Evolutionary conservation across 2,888 invertebrate genomes (phyloP).

Genomic region (Parascotia fuliginaria): DNA sequence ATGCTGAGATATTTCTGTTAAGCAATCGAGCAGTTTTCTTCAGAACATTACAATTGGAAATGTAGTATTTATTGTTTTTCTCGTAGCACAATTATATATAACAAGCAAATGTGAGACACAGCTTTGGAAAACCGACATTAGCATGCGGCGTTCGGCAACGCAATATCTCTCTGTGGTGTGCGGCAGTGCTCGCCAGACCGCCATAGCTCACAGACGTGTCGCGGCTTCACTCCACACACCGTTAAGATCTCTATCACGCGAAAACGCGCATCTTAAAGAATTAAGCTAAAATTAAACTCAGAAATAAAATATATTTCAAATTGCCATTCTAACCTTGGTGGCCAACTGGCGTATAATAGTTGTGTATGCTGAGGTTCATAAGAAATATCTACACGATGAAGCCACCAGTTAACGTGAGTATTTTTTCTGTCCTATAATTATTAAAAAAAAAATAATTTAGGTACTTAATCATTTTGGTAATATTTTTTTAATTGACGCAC

Average conservation of each 20-base stretch:
- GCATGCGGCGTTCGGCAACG: slow-evolving; percentile 33
- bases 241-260: slow-evolving; percentile 54
- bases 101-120: not conserved
- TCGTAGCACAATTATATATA: not conserved
- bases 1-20: too few relatives aligned
- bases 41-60: too few relatives aligned
- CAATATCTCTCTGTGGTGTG: slow-evolving; percentile 33
- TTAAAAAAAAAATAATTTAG: not conserved
- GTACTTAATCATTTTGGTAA: too few relatives aligned
- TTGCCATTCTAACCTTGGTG: not conserved
- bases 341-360: slow-evolving; percentile 1
- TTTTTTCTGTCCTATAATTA: not conserved
- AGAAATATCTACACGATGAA: slow-evolving; percentile 76
- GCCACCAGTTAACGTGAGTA: slow-evolving; percentile 78
- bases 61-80: not conserved
- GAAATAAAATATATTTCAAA: not conserved
- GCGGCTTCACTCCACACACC: slow-evolving; percentile 58
- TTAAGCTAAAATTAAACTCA: slow-evolving; percentile 6
- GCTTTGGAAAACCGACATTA: slow-evolving; percentile 34
- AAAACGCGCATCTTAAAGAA: slow-evolving; percentile 23
- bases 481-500: too few relatives aligned
- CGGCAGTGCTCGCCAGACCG: slow-evolving; percentile 74
- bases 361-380: slow-evolving; percentile 69
- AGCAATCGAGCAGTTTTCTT: too few relatives aligned
- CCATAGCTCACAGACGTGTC: slow-evolving; percentile 56